phyloP scores from a whole-genome alignment of 2,888 invertebrate species.

The Aporophyla lueneburgensis region DNA sequence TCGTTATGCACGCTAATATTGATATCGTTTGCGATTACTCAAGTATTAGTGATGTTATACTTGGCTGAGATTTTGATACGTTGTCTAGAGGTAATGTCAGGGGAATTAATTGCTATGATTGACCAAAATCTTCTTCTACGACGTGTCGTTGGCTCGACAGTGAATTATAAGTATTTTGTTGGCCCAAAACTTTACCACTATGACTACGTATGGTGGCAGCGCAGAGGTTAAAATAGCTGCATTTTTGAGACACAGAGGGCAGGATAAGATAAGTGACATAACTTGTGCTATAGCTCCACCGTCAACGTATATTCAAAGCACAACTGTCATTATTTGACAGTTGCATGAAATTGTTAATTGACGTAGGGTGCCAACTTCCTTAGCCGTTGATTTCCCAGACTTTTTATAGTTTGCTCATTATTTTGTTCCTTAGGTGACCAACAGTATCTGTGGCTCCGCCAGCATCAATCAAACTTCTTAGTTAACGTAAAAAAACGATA shows the following conservation, averaged over 20 bases:
- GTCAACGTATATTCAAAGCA: background rate
- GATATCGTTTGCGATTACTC: slow-evolving; percentile 19
- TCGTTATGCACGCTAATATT: slow-evolving; percentile 30
- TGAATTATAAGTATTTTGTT: background rate
- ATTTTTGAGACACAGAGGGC: background rate
- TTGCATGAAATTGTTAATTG: background rate
- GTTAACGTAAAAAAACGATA: no score
- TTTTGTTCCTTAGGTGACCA: background rate
- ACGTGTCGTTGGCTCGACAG: background rate
- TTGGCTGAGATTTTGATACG: no score
- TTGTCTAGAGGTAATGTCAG: no score
- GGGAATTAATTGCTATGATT: no score
- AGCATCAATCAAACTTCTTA: no score
- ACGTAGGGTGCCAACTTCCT: background rate
- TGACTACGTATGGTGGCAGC: background rate
- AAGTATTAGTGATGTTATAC: background rate
- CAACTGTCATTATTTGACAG: background rate
- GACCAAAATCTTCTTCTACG: background rate
- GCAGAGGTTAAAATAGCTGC: background rate
- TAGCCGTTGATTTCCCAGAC: background rate
- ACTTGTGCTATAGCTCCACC: background rate
- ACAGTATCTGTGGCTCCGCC: no score
- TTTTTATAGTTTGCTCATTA: background rate
- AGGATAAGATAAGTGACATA: background rate
- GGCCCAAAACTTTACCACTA: background rate